Conservation (phyloP, 2,888 invertebrate genomes). For the Cryptocephalus moraei region DNA sequence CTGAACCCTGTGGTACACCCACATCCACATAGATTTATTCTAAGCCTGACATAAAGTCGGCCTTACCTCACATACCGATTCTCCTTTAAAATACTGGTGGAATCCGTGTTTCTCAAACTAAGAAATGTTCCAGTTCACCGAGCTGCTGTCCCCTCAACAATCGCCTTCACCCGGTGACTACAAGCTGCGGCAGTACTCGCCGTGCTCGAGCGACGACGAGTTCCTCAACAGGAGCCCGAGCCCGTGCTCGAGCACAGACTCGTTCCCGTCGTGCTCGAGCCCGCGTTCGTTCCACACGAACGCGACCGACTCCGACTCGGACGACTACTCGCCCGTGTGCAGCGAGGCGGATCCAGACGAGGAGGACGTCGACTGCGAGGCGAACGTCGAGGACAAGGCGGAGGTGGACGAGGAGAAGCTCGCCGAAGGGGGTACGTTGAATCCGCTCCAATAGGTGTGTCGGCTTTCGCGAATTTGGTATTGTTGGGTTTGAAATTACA, state of each 20-base stretch:
- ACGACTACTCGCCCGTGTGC: constrained; percentile 57
- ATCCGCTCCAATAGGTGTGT: constrained; percentile 1
- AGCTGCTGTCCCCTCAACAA: background rate
- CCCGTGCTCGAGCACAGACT: constrained; percentile 24
- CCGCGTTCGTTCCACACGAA: constrained; percentile 10
- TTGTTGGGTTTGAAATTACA: too few species aligned
- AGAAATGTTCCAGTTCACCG: background rate
- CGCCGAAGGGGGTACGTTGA: background rate
- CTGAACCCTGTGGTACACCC: too few species aligned
- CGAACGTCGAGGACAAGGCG: background rate
- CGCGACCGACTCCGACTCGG: constrained; percentile 42
- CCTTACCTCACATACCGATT: too few species aligned
- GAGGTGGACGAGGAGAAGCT: background rate
- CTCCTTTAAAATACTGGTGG: too few species aligned
- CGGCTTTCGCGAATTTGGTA: too few species aligned
- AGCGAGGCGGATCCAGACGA: constrained; percentile 41
- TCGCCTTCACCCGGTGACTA: too few species aligned
- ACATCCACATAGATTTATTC: too few species aligned
- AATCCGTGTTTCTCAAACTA: too few species aligned
- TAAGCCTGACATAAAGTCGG: too few species aligned
- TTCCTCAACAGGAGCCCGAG: constrained; percentile 16
- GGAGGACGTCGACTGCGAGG: constrained; percentile 2
- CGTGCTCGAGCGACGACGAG: constrained; percentile 21
- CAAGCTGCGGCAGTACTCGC: background rate
- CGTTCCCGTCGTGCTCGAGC: constrained; percentile 20